phyloP scores from a whole-genome alignment of 2,888 invertebrate genomes.

The Meteorus colon region DNA sequence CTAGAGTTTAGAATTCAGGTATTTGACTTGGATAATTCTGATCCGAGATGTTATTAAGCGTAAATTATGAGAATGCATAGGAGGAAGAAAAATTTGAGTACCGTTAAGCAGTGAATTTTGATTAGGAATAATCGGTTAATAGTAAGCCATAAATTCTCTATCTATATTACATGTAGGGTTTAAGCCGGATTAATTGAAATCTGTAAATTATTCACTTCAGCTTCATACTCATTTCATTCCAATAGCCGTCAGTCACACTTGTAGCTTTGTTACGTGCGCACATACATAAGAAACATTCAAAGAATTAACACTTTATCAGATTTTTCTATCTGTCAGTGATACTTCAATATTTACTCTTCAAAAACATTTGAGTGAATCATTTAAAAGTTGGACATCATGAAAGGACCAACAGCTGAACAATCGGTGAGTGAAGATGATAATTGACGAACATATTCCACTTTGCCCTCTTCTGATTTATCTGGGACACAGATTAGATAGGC shows the following conservation, averaged over 20 bases:
- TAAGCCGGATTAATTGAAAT: neutral
- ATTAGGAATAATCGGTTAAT: neutral
- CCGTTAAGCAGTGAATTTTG: neutral
- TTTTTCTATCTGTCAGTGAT: neutral
- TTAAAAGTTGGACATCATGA: constrained; percentile 45
- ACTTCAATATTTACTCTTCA: neutral
- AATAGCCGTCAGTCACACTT: neutral
- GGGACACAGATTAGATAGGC: neutral
- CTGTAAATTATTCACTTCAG: neutral
- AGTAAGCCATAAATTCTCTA: neutral
- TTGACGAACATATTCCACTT: neutral
- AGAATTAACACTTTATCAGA: neutral
- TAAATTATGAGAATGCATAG: constrained; percentile 32
- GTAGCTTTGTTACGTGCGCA: neutral
- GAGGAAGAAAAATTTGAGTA: neutral
- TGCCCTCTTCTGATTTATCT: neutral
- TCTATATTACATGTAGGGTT: neutral
- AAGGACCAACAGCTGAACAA: constrained; percentile 46
- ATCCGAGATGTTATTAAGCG: neutral
- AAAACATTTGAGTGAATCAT: neutral
- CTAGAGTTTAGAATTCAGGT: neutral
- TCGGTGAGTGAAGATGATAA: neutral
- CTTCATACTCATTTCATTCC: neutral
- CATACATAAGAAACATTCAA: neutral
- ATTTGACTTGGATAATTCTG: neutral